Evolutionary conservation across 1,140 invertebrate species (phyloP).

Genomic region (Aphis gossypii): DNA sequence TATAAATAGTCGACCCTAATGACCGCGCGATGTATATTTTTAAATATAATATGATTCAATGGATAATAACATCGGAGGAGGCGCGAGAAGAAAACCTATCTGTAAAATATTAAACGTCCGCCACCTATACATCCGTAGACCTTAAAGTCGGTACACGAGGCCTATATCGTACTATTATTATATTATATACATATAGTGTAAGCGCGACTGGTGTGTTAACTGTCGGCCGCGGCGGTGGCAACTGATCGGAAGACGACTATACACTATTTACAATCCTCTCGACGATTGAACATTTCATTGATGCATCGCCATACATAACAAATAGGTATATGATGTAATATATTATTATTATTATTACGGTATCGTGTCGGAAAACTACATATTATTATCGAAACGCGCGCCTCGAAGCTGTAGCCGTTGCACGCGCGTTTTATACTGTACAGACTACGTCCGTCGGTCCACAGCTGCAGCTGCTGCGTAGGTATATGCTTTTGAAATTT

Average conservation of each 20-base stretch:
- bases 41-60: neutral
- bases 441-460: neutral
- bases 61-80: neutral
- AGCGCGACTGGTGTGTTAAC: neutral
- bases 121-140: too few species aligned
- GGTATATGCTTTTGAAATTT: neutral
- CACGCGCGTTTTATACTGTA: neutral
- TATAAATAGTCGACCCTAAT: slow-evolving; percentile 11
- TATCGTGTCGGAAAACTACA: neutral
- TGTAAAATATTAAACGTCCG: neutral
- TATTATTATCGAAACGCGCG: neutral
- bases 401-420: neutral
- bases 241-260: neutral
- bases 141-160: too few species aligned
- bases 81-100: neutral
- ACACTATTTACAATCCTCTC: neutral
- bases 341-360: neutral
- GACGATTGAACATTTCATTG: neutral
- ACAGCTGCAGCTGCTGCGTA: neutral
- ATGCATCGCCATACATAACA: neutral
- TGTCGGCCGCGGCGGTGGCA: neutral
- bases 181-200: neutral
- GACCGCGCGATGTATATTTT: neutral
- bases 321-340: neutral
- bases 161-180: neutral